Evolutionary conservation across 2,888 invertebrate genomes (phyloP), one percentile per base, ranked within the genome.

Genomic region (Tinea trinotella): DNA sequence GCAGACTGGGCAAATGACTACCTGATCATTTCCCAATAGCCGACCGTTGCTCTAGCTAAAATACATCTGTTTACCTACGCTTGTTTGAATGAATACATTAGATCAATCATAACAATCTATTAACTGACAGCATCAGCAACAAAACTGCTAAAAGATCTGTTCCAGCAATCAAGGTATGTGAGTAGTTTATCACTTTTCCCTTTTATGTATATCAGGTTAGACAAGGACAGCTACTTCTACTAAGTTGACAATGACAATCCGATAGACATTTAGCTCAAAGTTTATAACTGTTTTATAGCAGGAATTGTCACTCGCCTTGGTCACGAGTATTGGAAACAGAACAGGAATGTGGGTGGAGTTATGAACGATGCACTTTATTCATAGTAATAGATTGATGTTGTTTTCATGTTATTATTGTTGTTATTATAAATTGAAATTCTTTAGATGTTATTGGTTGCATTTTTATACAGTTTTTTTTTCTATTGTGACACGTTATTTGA

Each of bases 231-330:
- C 40, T 20, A 18, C 19, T 40, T 36, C 40, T 17, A 40, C 36
- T n/a, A 20, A 20, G 53, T 53, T 40, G 53, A 53, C 36, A 53
- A 53, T 40, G 53, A 53, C 53, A 53, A 40, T 20, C 53, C 53
- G 34, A 53, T 20, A 40, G 36, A 53, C 40, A 53, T 53, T 53
- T 40, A 53, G 40, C 34, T 40, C 19, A 40, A 20, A 15, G 36
- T 40, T 30, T 36, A 52, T 52, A 15, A 30, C 15, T 36, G 12
- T 35, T 35, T 52, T 52, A 35, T 35, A 50, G 50, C 50, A 15
- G 50, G 50, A 50, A 50, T 50, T 24, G 50, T 24, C 50, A 50
- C 50, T 50, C n/a, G 13, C 50, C 50, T 50, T 50, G 50, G 24
- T 50, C 50, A 13, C 22, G 17, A 19, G 3, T 46, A 19, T 46